Conservation (phyloP, 2,888 invertebrate genomes). For the Synergus itoensis region DNA sequence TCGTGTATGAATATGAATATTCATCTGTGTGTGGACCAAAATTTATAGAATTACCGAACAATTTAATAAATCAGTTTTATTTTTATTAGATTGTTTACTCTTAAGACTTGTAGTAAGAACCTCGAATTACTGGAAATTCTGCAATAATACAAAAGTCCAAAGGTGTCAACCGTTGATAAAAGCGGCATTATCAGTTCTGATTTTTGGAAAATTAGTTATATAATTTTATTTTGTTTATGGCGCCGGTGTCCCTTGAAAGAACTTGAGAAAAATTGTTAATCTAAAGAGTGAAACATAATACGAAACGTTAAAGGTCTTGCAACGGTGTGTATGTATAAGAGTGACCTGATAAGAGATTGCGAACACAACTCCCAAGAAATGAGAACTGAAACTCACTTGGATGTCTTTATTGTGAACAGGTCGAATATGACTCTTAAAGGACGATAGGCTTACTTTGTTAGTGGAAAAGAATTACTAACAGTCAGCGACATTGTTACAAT, state of each 20-base stretch:
- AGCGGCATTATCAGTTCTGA: not conserved
- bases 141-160: not conserved
- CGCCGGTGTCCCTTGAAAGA: constrained; percentile 12
- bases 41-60: constrained; percentile 4
- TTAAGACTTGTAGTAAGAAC: not conserved
- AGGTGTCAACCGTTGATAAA: not conserved
- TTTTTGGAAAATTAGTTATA: not conserved
- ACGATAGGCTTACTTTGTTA: not conserved
- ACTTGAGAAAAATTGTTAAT: constrained; percentile 10
- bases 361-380: constrained; percentile 27
- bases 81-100: constrained; percentile 6
- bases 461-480: constrained; percentile 24
- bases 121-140: not conserved
- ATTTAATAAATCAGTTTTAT: constrained; percentile 22
- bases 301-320: constrained; percentile 25
- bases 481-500: constrained; percentile 41
- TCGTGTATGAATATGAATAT: constrained; percentile 6
- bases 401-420: constrained; percentile 30
- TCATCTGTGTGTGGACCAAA: not conserved
- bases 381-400: constrained; percentile 14
- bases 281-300: constrained; percentile 25
- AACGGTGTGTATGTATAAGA: not conserved
- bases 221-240: constrained; percentile 1
- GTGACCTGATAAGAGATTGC: constrained; percentile 28
- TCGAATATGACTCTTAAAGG: constrained; percentile 24